Evolutionary conservation across 2,113 vertebrate genomes (phyloP), one percentile per base, ranked within the genome.

Genomic region (Myiozetetes cayanensis): DNA sequence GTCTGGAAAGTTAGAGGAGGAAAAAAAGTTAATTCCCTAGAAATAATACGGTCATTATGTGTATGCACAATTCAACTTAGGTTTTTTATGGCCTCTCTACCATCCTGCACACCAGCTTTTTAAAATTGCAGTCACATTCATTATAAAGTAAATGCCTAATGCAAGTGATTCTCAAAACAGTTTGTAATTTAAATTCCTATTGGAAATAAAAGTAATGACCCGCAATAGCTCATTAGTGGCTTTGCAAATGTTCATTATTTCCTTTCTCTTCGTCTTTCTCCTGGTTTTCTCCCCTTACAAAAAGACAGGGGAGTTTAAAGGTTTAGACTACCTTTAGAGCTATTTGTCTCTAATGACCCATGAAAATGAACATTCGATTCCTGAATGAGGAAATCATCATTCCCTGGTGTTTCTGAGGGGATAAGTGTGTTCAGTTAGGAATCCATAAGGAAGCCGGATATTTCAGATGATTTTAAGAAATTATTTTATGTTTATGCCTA

Each of bases 171-270:
- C 94, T 87, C 82, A 88, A 80, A 85, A 85, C 80, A 66, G 52
- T 94, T 96, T 92, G 43, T 89, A 84, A 92, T 97, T 96, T 96
- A 67, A 75, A 93, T 95, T 96, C 79, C 85, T 94, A 5, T 70
- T 95, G 87, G 77, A 96, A 91, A 87, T 85, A 87, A 81, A 96
- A 96, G 95, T 93, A 90, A 90, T 46, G 83, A 92, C 75, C 72
- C 23, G 4, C 66, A 72, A 65, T 95, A 70, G 65, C 76, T 96
- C 73, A 89, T 96, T 91, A 92, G 47, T 81, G 75, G 78, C 66
- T 75, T 92, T 86, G 70, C 71, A 93, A 73, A 85, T 41, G 33
- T 75, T 85, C 49, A 58, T 85, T 61, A 74, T 91, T 96, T 72
- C 87, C 77, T 96, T 85, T 87, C 66, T 76, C 63, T 68, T 58